These are phyloP conservation scores for Echeneis naucrates DNA, from an alignment of 2,797 vertebrate genomes.

Conservation along the genomic window DNA sequence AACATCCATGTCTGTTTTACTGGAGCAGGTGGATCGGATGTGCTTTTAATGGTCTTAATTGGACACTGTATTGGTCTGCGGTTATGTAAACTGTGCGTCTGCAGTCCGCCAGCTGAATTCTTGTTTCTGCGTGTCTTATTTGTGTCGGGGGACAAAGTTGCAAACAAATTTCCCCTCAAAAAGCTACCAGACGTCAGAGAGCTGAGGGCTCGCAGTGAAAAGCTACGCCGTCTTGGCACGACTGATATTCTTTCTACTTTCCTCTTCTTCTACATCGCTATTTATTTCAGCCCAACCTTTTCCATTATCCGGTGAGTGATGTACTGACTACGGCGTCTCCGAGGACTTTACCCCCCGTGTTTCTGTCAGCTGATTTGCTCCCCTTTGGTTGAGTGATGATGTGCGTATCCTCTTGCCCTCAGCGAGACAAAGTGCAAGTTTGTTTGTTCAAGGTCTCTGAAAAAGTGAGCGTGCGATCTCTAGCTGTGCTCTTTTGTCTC, in stretches of 20 bases:
- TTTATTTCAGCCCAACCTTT: slow-evolving; percentile 32
- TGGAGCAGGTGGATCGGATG: slow-evolving; percentile 68
- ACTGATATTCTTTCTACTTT: slow-evolving; percentile 29
- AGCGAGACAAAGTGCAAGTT: slow-evolving; percentile 66
- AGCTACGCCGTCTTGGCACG: not conserved
- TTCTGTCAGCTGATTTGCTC: slow-evolving; percentile 31
- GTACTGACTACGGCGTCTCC: slow-evolving; percentile 29
- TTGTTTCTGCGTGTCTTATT: not conserved
- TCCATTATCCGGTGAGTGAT: slow-evolving; percentile 35
- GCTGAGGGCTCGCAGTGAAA: not conserved
- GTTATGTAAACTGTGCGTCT: slow-evolving; percentile 61
- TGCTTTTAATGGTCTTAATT: slow-evolving; percentile 76
- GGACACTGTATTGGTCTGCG: slow-evolving; percentile 62
- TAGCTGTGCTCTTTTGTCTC: slow-evolving; percentile 74
- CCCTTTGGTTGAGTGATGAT: slow-evolving; percentile 46
- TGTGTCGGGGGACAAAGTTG: not conserved
- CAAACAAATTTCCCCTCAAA: not conserved
- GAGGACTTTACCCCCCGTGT: slow-evolving; percentile 30
- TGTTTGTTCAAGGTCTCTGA: slow-evolving; percentile 74
- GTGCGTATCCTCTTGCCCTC: slow-evolving; percentile 54
- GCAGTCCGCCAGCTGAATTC: not conserved
- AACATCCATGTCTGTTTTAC: slow-evolving; percentile 83
- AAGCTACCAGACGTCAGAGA: not conserved
- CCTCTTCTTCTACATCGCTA: not conserved
- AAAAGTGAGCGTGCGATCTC: slow-evolving; percentile 63